A percentile compares a stretch with the other conserved stretches of the same genome.
phyloP scores from a whole-genome alignment of 2,888 invertebrate species.

The Agrotis puta region DNA sequence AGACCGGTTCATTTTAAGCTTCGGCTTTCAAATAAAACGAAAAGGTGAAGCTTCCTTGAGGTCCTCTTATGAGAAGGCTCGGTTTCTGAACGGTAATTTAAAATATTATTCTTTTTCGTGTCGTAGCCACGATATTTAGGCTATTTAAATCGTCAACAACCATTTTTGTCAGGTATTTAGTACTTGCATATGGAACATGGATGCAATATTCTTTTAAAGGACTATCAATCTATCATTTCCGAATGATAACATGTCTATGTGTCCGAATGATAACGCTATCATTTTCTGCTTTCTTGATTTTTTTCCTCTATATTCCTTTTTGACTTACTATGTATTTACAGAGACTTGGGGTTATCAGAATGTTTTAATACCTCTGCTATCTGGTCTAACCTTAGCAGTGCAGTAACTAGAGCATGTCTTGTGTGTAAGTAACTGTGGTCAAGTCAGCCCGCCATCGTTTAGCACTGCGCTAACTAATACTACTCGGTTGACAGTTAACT shows the following conservation, averaged over 20 bases:
- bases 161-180: no score
- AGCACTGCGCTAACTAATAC: slow-evolving; percentile 38
- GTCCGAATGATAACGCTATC: not conserved
- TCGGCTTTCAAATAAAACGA: no score
- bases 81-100: not conserved
- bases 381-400: slow-evolving; percentile 14
- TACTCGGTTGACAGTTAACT: slow-evolving; percentile 25
- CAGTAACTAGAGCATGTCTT: slow-evolving; percentile 35
- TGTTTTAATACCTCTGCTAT: slow-evolving; percentile 16
- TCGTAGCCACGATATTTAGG: no score
- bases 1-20: no score
- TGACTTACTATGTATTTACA: not conserved
- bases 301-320: not conserved
- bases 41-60: not conserved
- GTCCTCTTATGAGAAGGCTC: not conserved
- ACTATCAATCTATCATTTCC: not conserved
- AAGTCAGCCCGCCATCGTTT: slow-evolving; percentile 26
- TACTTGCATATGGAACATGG: not conserved
- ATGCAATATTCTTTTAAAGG: not conserved
- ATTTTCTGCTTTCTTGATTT: not conserved
- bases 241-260: not conserved
- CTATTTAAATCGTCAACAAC: no score
- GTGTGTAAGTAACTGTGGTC: slow-evolving; percentile 36
- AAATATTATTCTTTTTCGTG: no score
- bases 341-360: slow-evolving; percentile 4